Base-by-base conservation (phyloP, 1,140 invertebrate species). In the Ostrea denselamellosa region DNA sequence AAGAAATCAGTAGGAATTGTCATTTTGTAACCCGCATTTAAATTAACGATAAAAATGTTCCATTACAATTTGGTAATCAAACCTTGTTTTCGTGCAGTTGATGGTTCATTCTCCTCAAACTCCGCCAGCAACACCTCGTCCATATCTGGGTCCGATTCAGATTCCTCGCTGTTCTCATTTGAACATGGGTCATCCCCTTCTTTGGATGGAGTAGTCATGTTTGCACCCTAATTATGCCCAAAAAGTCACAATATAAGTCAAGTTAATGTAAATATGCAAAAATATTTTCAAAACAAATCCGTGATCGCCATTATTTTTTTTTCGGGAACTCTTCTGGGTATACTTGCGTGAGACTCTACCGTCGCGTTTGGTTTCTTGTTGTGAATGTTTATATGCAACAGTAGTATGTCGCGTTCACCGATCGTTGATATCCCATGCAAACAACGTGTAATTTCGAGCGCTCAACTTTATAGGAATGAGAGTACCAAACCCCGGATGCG, bases 121-220 rank as follows among this genome's bases (percentile, higher is more conserved):
- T 83, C 82, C 34, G 82, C 82, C 28, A 83, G 19, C 22, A 83
- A 83, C 12, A 83, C 82, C 19, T 83, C 82, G 53, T 83, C 82
- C 12, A 83, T n/a, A 52, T 83, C 82, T 8, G 82, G 22, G 19
- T 83, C 82, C 19, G 82, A 53, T 8, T 83, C 82, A 2, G 51
- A 53, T 25, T 83, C 51, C 44, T 52, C 44, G 44, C 51, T 53
- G 51, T 83, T 83, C 10, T 83, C 82, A 44, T 83, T 83, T 52
- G 82, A 83, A 83, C 82, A 53, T 83, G 82, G 82, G 22, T 83
- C 82, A 9, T 52, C 52, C 53, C 51, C 82, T 25, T 77, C 68
- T 34, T 77, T 77, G 25, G 68, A 77, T 77, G 68, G 68, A 25
- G 68, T 77, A 14, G 68, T 77, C 68, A 77, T 77, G 9, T 14